Evolutionary conservation across 2,797 vertebrate species (phyloP), one percentile per base, ranked within the genome.

Genomic region (Hypotaenidia philippensis): DNA sequence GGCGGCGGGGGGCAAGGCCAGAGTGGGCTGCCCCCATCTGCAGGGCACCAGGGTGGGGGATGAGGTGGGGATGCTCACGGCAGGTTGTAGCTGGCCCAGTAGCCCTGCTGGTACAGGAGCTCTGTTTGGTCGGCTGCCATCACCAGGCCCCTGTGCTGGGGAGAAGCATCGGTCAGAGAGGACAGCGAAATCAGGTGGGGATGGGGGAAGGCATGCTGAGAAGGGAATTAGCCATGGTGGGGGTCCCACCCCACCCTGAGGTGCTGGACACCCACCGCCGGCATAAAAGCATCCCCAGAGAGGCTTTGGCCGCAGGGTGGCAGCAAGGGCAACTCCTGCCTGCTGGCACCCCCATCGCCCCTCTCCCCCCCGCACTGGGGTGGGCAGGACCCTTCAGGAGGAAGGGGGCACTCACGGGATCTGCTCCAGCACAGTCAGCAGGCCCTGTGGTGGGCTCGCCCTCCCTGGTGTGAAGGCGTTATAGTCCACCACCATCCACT

Each of bases 401-500:
- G 11, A 36, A 36, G 0, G 20, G 11, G 6, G 3, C 14, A 98
- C 99, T 98, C 98, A 99, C 99, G 99, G 99, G 96, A 99, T 99
- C 97, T 99, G 99, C 90, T 99, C 99, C 94, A 99, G 94, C 78
- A 99, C 89, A 0, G 98, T 99, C 59, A 99, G 98, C 65, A 99
- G 90, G 1, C 96, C 97, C 2, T 87, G 96, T 7, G 90, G 96
- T 0, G 97, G 94, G 72, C 95, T 91, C 1, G 92, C 82, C 53
- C 83, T 86, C 1, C 98, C 98, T 0, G 98, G 98, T 7, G 89
- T 84, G 36, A 99, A 99, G 18, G 85, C 94, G 0, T 99, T 99
- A 89, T 99, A 99, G 94, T 99, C 98, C 87, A 99, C 98, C 79
- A 99, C 98, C 99, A 99, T 99, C 99, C 99, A 99, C 95, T 99